These are phyloP conservation scores for Myanophis thanlyinensis DNA, from an alignment of 2,113 vertebrate genomes.

Conservation along the genomic window DNA sequence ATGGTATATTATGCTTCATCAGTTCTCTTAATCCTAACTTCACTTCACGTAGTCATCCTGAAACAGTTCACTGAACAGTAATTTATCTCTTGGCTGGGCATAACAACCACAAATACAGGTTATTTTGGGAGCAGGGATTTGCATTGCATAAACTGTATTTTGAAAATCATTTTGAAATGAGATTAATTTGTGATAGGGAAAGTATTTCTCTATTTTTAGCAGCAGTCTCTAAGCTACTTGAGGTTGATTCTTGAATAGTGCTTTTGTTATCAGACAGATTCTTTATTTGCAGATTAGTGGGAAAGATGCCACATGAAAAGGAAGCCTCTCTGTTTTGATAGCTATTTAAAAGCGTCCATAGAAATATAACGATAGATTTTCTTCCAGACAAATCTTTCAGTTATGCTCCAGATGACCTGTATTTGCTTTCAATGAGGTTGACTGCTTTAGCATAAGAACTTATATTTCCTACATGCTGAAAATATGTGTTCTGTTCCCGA, in stretches of 20 bases:
- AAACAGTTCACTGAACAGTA: constrained; percentile 66
- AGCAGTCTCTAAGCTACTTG: constrained; percentile 50
- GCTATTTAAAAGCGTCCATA: constrained; percentile 60
- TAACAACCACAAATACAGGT: constrained; percentile 61
- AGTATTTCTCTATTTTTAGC: constrained; percentile 65
- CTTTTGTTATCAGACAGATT: constrained; percentile 52
- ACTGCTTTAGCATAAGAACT: constrained; percentile 54
- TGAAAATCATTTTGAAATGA: constrained; percentile 67
- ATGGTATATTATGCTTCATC: constrained; percentile 59
- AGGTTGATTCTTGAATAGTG: constrained; percentile 53
- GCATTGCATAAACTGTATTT: constrained; percentile 67
- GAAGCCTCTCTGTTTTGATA: constrained; percentile 57
- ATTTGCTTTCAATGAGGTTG: constrained; percentile 67
- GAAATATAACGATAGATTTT: constrained; percentile 61
- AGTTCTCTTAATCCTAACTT: constrained; percentile 59
- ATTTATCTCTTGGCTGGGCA: constrained; percentile 64
- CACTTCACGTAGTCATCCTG: constrained; percentile 50
- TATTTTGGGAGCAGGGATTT: constrained; percentile 62
- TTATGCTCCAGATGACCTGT: constrained; percentile 55
- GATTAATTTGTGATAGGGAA: constrained; percentile 68
- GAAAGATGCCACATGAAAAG: constrained; percentile 49
- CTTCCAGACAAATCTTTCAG: constrained; percentile 58
- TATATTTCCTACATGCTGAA: constrained; percentile 51
- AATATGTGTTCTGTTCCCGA: too few relatives aligned
- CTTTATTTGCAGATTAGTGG: constrained; percentile 57